Evolutionary conservation across 2,113 vertebrate genomes (phyloP), one percentile per base, ranked within the genome.

Genomic region (Varanus komodoensis): DNA sequence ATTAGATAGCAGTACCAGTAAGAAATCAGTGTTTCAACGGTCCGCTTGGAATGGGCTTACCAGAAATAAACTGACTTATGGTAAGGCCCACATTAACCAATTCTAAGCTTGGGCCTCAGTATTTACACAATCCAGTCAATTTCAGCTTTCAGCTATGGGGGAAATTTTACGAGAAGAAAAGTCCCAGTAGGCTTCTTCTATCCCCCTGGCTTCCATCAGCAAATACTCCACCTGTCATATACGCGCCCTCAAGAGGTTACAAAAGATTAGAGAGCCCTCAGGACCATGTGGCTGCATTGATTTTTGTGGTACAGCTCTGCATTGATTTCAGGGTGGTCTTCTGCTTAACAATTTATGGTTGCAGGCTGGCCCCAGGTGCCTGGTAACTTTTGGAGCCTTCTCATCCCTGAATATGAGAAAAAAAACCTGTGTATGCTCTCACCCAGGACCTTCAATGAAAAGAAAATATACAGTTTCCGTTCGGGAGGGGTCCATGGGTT

Each of bases 261-360:
- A 71, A 17, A 78, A 67, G 52, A 1, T 68, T 86, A n/a, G 0
- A 34, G 89, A 21, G 64, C 82, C 48, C 32, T 52, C 34, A 61
- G 29, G 19, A 32, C n/a, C 38, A 4, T 12, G 44, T 21, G 50
- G 34, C 6, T n/a, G 6, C 54, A 44, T 0, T 2, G 25, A 14
- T 61, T 74, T 82, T 19, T 84, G 61, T 32, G 29, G 0, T 25
- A 57, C 44, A 48, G 81, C 29, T 80, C 52, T 32, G 32, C 57
- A 67, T 17, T 88, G 61, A 84, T 48, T 88, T 79, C 81, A 29
- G 12, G 0, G 23, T 0, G n/a, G 6, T 29, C 12, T 27, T 52
- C 61, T 75, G 7, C 27, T 91, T 88, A 77, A 88, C 91, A 90
- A 78, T 54, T 54, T 7, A 0, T 32, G 64, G 83, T 29, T 12